These are phyloP conservation scores for Aphrophora alni DNA, from an alignment of 2,888 invertebrate genomes.

Conservation along the genomic window DNA sequence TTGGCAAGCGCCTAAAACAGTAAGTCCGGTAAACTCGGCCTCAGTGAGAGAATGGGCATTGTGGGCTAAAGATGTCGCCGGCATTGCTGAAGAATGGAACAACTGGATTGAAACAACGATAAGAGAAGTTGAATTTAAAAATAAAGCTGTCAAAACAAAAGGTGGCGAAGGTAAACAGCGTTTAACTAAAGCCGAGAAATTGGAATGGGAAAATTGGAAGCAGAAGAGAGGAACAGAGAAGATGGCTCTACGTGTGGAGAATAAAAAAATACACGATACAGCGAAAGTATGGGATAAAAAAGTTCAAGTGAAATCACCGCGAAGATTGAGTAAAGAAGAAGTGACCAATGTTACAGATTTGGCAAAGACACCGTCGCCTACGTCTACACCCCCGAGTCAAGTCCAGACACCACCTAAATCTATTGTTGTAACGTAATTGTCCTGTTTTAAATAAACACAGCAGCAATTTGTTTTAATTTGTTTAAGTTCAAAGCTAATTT, in stretches of 20 bases:
- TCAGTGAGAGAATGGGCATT: conserved; percentile 15
- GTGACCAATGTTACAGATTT: neutral
- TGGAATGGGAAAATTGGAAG: neutral
- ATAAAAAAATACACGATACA: conserved; percentile 22
- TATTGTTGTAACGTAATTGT: too few species aligned
- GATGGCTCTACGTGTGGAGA: neutral
- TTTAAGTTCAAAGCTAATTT: too few species aligned
- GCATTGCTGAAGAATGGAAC: conserved; percentile 20
- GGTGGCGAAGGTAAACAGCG: neutral
- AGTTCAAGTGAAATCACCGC: conserved; percentile 2
- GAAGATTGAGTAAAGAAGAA: neutral
- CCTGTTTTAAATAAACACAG: too few species aligned
- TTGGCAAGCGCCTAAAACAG: conserved; percentile 7
- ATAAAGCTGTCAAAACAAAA: neutral
- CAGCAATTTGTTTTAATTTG: too few species aligned
- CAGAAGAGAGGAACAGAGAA: neutral
- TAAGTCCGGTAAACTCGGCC: conserved; percentile 13
- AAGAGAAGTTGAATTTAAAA: neutral
- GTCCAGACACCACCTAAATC: too few species aligned
- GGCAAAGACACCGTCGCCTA: too few species aligned
- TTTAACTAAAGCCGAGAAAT: neutral
- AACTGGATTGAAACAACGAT: conserved; percentile 21
- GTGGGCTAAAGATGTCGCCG: conserved; percentile 13
- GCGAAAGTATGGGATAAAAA: conserved; percentile 25
- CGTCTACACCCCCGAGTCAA: too few species aligned